These are phyloP conservation scores for Macroteleia sp. DNA, from an alignment of 2,888 invertebrate species.

Conservation along the genomic window DNA sequence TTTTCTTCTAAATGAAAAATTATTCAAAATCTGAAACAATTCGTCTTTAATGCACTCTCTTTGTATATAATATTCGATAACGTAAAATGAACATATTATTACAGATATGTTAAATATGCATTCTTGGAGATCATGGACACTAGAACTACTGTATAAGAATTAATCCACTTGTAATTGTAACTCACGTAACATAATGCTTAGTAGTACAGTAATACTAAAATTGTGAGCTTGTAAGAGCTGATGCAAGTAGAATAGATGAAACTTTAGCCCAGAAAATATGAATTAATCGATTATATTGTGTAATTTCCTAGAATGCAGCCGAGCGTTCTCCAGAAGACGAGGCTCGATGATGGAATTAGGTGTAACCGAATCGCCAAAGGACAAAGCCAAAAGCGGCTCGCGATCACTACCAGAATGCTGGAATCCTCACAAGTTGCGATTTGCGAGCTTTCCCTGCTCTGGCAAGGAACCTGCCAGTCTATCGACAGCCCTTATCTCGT, in stretches of 20 bases:
- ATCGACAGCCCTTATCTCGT: slow-evolving; percentile 87
- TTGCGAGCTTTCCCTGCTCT: slow-evolving; percentile 78
- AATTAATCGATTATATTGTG: not conserved
- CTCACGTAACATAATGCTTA: too few species aligned
- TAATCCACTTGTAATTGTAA: too few species aligned
- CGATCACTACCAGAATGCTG: slow-evolving; percentile 79
- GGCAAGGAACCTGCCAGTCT: slow-evolving; percentile 86
- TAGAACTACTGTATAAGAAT: too few species aligned
- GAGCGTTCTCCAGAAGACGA: slow-evolving; percentile 86
- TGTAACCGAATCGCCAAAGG: slow-evolving; percentile 71
- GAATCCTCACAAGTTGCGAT: slow-evolving; percentile 76
- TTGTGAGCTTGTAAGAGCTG: slow-evolving; percentile 24
- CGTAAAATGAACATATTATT: too few species aligned
- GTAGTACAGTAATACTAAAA: too few species aligned
- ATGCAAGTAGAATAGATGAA: slow-evolving; percentile 18
- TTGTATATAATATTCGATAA: too few species aligned
- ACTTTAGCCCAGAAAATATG: not conserved
- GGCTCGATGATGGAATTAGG: slow-evolving; percentile 93
- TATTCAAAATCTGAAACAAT: too few species aligned
- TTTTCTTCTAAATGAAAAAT: too few species aligned
- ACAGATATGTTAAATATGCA: too few species aligned
- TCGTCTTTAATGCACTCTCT: too few species aligned
- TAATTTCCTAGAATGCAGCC: slow-evolving; percentile 32
- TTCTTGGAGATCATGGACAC: too few species aligned
- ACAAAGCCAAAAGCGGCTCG: slow-evolving; percentile 79